Evolutionary conservation across 2,888 invertebrate genomes (phyloP), one percentile per base, ranked within the genome.

Genomic region (Pollenia griseotomentosa): DNA sequence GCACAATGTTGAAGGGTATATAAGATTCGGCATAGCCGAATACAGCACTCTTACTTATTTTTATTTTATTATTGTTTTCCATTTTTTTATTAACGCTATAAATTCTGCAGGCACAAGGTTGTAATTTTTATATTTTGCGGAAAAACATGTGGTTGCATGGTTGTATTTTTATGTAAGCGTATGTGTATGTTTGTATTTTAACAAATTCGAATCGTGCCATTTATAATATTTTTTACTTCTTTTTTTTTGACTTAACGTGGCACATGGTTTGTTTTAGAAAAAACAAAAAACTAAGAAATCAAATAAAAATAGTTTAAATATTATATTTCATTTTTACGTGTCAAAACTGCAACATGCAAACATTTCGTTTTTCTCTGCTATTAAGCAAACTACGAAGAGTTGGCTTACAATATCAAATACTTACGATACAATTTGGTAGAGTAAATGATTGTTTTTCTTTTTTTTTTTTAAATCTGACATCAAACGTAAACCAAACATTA

Each of bases 261-360:
- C 59, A 51, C 48, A 70, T 53, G 70, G 16, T 82, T 68, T 74
- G 19, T 53, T 63, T 33, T 44, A 44, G 2, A 59, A 51, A 66
- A 65, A 48, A 19, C 53, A 63, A 55, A 63, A 23, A 79, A 51
- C 23, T 51, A 51, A 12, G 14, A 55, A 66, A 46, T 66, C 23
- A 79, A 53, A 63, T 23, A 61, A 70, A 63, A 83, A 70, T 59
- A 74, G 61, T 82, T 74, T 61, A 71, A 80, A 82, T 81, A 80
- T 75, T 65, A 59, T 55, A 51, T 86, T 46, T 57, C 33, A 9
- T 65, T 66, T 82, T 83, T 71, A 80, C 80, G 86, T 83, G 75
- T 80, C 83, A 51, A 80, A 86, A 73, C 53, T 83, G 79, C 80
- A 86, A 75, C 75, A 80, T 86, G 86, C 86, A 83, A 86, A 79